These are phyloP conservation scores for Ptychoptera contaminata DNA, from an alignment of 2,888 invertebrate genomes.

Conservation along the genomic window DNA sequence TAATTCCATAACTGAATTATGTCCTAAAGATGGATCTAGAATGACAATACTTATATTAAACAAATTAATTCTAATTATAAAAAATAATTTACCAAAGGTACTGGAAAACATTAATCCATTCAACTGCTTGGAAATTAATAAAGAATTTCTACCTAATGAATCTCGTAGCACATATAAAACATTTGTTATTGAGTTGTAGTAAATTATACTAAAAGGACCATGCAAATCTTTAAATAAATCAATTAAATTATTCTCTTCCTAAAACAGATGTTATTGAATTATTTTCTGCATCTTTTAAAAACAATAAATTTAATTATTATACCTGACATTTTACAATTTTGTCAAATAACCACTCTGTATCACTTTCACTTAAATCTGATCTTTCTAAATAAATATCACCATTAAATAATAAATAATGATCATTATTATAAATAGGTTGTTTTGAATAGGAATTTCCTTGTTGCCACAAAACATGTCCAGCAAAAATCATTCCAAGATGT, in stretches of 20 bases:
- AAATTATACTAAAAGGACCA: conserved; percentile 77
- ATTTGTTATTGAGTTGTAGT: conserved; percentile 41
- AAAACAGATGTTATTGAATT: conserved; percentile 6
- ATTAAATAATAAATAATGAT: conserved; percentile 65
- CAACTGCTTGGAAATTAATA: conserved; percentile 43
- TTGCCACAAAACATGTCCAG: conserved; percentile 63
- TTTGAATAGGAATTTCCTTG: conserved; percentile 46
- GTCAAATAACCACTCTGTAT: conserved; percentile 37
- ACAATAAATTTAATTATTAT: background rate
- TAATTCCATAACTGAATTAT: conserved; percentile 38
- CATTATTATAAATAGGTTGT: conserved; percentile 51
- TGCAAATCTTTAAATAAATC: conserved; percentile 40
- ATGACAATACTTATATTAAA: conserved; percentile 10
- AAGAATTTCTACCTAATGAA: conserved; percentile 68
- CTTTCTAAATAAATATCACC: conserved; percentile 65
- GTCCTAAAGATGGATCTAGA: conserved; percentile 18
- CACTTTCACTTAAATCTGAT: conserved; percentile 29
- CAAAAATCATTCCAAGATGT: conserved; percentile 12
- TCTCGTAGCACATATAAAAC: conserved; percentile 72
- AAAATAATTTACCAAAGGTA: conserved; percentile 32
- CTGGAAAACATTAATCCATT: conserved; percentile 32
- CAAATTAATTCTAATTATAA: background rate
- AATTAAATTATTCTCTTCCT: conserved; percentile 18
- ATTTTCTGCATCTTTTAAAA: background rate
- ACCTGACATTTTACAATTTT: conserved; percentile 18